Conservation (phyloP, 35 echinoderm and acorn worm species). For the Lytechinus variegatus region DNA sequence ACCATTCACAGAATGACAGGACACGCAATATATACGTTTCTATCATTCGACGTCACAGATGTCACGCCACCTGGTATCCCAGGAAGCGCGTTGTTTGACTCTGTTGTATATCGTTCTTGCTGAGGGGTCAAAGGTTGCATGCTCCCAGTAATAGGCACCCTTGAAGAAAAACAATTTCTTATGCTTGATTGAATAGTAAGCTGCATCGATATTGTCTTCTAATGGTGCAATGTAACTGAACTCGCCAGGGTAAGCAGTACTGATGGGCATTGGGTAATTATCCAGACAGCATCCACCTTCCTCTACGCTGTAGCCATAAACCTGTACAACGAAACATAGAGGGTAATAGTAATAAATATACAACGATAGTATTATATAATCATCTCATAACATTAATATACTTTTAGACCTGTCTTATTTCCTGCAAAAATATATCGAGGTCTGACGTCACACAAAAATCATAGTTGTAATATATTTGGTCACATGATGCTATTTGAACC, state of each 20-base stretch:
- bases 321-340: constrained; percentile 56
- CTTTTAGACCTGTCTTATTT: no score
- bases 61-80: constrained; percentile 85
- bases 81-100: constrained; percentile 45
- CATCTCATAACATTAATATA: no score
- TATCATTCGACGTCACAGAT: constrained; percentile 80
- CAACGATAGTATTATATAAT: no score
- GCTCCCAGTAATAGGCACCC: constrained; percentile 80
- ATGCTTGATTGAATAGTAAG: constrained; percentile 83
- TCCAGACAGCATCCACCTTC: constrained; percentile 66
- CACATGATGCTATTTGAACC: no score
- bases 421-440: no score
- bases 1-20: neutral
- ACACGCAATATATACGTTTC: neutral
- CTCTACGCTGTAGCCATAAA: constrained; percentile 85
- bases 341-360: neutral
- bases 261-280: constrained; percentile 74
- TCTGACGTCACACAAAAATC: no score
- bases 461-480: no score
- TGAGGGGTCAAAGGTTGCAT: constrained; percentile 57
- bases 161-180: constrained; percentile 87
- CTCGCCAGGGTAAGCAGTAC: constrained; percentile 52
- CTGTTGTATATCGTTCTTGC: constrained; percentile 50
- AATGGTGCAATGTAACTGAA: constrained; percentile 28
- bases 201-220: constrained; percentile 72